phyloP scores from a whole-genome alignment of 2,797 vertebrate genomes.

The Amblyopsis hoosieri region DNA sequence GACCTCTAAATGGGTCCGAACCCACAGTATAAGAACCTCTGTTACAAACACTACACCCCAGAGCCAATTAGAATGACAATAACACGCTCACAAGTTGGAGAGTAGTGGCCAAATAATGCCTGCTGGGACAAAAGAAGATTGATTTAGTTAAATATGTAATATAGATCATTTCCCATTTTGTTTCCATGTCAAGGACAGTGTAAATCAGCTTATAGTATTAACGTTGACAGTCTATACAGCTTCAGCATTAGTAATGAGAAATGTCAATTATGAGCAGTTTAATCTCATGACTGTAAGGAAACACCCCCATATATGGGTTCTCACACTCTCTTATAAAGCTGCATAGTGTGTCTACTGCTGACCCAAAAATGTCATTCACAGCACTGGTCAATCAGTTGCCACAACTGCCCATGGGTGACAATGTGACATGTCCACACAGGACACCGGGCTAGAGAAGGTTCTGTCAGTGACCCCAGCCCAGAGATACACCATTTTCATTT shows the following conservation, averaged over 20 bases:
- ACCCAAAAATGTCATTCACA: constrained; percentile 36
- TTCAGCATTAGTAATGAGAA: constrained; percentile 12
- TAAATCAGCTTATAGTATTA: constrained; percentile 23
- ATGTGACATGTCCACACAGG: constrained; percentile 25
- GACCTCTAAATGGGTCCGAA: no score
- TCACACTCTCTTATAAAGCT: no score
- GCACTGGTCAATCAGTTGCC: constrained; percentile 24
- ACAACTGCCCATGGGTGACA: constrained; percentile 23
- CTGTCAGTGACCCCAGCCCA: constrained; percentile 3
- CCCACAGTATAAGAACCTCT: no score
- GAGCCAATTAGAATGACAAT: constrained; percentile 38
- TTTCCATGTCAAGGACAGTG: constrained; percentile 19
- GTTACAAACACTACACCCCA: constrained; percentile 10
- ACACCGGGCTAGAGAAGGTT: constrained; percentile 11
- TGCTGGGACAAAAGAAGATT: constrained; percentile 30
- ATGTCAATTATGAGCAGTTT: background rate
- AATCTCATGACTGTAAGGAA: no score
- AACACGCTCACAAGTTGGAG: constrained; percentile 39
- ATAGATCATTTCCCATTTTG: constrained; percentile 49
- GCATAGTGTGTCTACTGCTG: constrained; percentile 20
- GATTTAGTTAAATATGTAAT: constrained; percentile 37
- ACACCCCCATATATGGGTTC: no score
- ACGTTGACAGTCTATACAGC: constrained; percentile 18
- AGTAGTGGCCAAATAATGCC: constrained; percentile 21
- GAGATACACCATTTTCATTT: constrained; percentile 30